Conservation (phyloP, 2,888 invertebrate genomes). For the Lathronympha strigana region DNA sequence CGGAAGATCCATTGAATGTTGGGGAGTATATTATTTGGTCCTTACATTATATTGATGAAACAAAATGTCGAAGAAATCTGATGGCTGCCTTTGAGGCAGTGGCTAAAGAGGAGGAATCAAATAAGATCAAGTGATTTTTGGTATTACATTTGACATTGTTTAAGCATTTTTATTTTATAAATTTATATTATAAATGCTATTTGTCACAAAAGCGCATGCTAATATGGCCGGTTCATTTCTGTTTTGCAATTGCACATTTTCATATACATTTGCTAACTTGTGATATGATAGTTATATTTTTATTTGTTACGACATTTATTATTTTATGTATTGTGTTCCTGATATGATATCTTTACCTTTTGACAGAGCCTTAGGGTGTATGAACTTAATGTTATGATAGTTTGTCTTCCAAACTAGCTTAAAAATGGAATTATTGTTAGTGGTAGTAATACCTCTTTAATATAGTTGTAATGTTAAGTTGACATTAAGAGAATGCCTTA, state of each 20-base stretch:
- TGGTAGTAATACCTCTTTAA: conserved; percentile 12
- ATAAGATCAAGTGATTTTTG: conserved; percentile 47
- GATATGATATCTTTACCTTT: conserved; percentile 43
- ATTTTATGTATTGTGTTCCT: conserved; percentile 44
- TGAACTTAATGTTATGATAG: conserved; percentile 42
- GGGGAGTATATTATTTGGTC: conserved; percentile 85
- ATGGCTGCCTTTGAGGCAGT: conserved; percentile 79
- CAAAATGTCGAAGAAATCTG: conserved; percentile 84
- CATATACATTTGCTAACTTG: conserved; percentile 39
- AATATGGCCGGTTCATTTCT: conserved; percentile 32
- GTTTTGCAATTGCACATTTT: conserved; percentile 36
- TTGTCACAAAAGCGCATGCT: conserved; percentile 24
- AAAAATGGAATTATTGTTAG: conserved; percentile 10
- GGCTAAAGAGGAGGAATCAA: conserved; percentile 57
- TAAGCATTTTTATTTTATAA: conserved; percentile 35
- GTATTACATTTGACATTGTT: conserved; percentile 24
- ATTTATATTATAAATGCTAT: conserved; percentile 27
- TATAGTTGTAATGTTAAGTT: conserved; percentile 26
- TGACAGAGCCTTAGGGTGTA: conserved; percentile 45
- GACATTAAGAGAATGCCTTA: conserved; percentile 27
- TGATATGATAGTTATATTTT: conserved; percentile 44
- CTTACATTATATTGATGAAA: conserved; percentile 85
- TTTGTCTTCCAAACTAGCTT: conserved; percentile 10
- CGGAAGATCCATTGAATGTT: conserved; percentile 76
- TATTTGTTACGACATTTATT: conserved; percentile 47